These are phyloP conservation scores for Avahi laniger DNA, from an alignment of 2,797 vertebrate genomes.

Conservation along the genomic window DNA sequence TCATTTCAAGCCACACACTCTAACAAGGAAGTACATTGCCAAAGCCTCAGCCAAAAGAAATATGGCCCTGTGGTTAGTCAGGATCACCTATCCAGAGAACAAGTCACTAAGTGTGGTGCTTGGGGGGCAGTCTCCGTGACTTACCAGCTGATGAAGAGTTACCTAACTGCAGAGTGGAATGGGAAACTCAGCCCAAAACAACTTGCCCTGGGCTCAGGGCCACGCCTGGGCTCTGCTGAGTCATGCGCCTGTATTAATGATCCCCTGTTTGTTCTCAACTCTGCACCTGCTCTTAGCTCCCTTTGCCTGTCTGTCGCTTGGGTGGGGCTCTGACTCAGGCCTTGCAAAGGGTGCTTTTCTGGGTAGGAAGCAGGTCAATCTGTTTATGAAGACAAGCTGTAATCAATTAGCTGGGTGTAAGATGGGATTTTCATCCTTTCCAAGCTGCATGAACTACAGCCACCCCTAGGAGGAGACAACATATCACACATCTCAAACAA, in stretches of 20 bases:
- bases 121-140: slow-evolving; percentile 12
- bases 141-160: slow-evolving; percentile 48
- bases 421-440: slow-evolving; percentile 29
- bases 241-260: slow-evolving; percentile 66
- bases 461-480: slow-evolving; percentile 86
- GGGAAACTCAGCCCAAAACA: slow-evolving; percentile 54
- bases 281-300: slow-evolving; percentile 78
- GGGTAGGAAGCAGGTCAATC: slow-evolving; percentile 34
- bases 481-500: slow-evolving; percentile 61
- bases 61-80: neutral
- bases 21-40: slow-evolving; percentile 26
- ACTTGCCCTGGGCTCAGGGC: slow-evolving; percentile 54
- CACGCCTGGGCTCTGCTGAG: slow-evolving; percentile 56
- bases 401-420: slow-evolving; percentile 17
- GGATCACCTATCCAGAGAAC: neutral
- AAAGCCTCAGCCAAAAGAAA: slow-evolving; percentile 27
- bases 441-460: slow-evolving; percentile 58
- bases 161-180: slow-evolving; percentile 55
- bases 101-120: slow-evolving; percentile 5
- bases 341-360: slow-evolving; percentile 35
- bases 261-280: slow-evolving; percentile 50
- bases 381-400: slow-evolving; percentile 55
- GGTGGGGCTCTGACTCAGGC: slow-evolving; percentile 61
- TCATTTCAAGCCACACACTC: slow-evolving; percentile 41
- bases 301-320: neutral